Base-by-base conservation (phyloP, 2,113 vertebrate genomes). In the Pontoporia blainvillei region DNA sequence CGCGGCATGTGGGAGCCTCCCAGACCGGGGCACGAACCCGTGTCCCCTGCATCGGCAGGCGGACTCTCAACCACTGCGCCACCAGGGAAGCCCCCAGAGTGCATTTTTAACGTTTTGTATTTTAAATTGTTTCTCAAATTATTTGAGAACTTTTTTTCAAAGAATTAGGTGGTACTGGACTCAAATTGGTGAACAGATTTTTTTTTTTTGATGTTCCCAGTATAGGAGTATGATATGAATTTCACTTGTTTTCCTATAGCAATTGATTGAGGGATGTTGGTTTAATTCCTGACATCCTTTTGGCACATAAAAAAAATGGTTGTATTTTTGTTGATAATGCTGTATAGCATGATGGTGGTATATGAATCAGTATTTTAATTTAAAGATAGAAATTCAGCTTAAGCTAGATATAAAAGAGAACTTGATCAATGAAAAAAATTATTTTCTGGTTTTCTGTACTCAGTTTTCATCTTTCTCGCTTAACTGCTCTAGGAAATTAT, bases 91-190 rank as follows among this genome's bases (percentile, higher is more conserved):
- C n/a, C n/a, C n/a, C 21, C 46, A 69, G 17, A 41, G 27, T 57
- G 11, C 14, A 29, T 49, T 96, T 95, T 89, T 78, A 83, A 62
- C 29, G 54, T 93, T 95, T 92, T 83, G 5, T 69, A 79, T 57
- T 83, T 5, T 29, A 72, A 69, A 81, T 75, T 94, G 5, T 82
- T 87, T 86, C 73, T 73, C 21, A 39, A 85, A 90, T 90, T 75
- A 75, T 41, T 79, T 62, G 39, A 86, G 90, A 89, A 93, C 86
- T 29, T 94, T n/a, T 95, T 96, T 96, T 82, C 67, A 54, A 75
- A 94, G 89, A 67, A 41, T 88, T 89, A 57, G n/a, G 23, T 91
- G 61, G 44, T 85, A 75, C 25, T 76, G 5, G 14, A 90, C 61
- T 94, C n/a, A 95, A 82, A 21, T 57, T 66, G 23, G 25, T 92